Conservation (phyloP, 2,888 invertebrate species). For the Aphrophora alni region DNA sequence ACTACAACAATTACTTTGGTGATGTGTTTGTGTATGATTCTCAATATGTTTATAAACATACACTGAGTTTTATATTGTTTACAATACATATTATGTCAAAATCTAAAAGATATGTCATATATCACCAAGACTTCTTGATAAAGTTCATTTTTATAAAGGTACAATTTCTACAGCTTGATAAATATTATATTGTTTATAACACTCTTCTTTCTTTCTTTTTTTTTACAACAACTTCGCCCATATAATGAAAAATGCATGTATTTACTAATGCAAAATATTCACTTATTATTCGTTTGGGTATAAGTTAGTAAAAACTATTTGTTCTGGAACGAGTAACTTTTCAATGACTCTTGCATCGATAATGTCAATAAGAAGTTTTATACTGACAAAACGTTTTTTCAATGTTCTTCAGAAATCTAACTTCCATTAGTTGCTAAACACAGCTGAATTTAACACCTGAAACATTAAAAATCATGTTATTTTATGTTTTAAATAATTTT, state of each 20-base stretch:
- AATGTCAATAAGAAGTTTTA: background rate
- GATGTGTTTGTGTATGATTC: background rate
- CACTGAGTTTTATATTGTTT: background rate
- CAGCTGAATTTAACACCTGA: constrained; percentile 78
- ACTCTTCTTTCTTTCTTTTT: too few species aligned
- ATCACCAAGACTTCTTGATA: background rate
- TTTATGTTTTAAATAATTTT: too few species aligned
- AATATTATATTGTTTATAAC: background rate
- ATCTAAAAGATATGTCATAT: background rate
- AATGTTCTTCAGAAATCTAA: background rate
- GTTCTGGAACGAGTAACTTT: background rate
- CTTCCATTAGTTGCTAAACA: constrained; percentile 61
- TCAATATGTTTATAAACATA: background rate
- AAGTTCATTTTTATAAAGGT: background rate
- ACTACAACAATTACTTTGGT: background rate
- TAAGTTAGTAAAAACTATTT: background rate
- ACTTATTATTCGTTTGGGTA: background rate
- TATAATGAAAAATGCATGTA: background rate
- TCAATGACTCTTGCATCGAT: background rate
- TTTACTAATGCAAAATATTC: background rate
- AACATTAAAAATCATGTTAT: constrained; percentile 54
- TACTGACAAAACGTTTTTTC: background rate
- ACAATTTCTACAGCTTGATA: background rate
- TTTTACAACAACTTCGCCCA: background rate
- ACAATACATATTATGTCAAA: background rate